These are phyloP conservation scores for Drepanosiphum platanoidis DNA, from an alignment of 2,888 invertebrate genomes.

Conservation along the genomic window DNA sequence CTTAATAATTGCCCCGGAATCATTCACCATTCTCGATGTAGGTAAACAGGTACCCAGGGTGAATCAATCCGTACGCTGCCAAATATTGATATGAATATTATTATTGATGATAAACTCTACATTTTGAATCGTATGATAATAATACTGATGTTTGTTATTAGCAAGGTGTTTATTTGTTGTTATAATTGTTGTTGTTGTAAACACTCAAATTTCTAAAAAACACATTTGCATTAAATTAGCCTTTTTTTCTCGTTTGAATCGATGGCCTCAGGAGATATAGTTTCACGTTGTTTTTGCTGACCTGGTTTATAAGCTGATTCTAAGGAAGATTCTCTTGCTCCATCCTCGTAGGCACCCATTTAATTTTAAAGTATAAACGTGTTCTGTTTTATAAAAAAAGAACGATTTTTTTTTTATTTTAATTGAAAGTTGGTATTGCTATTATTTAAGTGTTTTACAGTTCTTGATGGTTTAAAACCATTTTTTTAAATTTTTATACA, in stretches of 20 bases:
- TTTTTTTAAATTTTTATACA: too few relatives aligned
- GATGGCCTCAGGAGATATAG: neutral
- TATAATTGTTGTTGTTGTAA: too few relatives aligned
- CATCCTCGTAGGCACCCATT: neutral
- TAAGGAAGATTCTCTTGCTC: neutral
- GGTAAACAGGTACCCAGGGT: too few relatives aligned
- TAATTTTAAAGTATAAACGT: neutral
- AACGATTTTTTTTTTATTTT: too few relatives aligned
- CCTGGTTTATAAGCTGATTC: neutral
- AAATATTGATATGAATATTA: too few relatives aligned
- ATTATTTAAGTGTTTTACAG: neutral
- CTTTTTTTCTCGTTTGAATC: neutral
- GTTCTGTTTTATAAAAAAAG: neutral
- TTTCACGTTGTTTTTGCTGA: neutral
- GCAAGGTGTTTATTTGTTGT: neutral
- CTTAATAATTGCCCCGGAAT: too few relatives aligned
- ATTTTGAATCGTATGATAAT: too few relatives aligned
- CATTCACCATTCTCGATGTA: too few relatives aligned
- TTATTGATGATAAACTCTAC: too few relatives aligned
- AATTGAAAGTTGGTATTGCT: neutral
- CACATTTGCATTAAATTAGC: neutral
- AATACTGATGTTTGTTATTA: neutral
- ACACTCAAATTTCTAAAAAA: too few relatives aligned
- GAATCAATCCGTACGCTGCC: too few relatives aligned
- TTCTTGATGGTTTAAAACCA: neutral